phyloP scores from a whole-genome alignment of 2,888 invertebrate genomes.

The Calliopum simillimum region DNA sequence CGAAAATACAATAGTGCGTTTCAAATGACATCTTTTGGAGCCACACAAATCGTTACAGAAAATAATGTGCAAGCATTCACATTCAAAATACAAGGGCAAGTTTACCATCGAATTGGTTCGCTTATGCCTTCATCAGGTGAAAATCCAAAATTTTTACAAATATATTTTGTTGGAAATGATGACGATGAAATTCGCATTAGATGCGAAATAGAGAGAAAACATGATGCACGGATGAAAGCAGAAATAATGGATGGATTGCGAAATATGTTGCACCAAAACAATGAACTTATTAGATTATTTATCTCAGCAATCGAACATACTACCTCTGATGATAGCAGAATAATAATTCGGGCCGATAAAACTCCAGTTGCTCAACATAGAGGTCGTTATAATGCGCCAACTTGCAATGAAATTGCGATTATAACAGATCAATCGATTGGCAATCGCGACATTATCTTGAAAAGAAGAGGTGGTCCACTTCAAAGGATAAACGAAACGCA shows the following conservation, averaged over 20 bases:
- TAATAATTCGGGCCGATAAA: constrained; percentile 41
- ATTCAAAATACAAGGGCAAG: constrained; percentile 26
- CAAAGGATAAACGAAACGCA: constrained; percentile 39
- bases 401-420: constrained; percentile 28
- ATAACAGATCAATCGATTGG: constrained; percentile 32
- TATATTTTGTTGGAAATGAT: constrained; percentile 35
- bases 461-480: constrained; percentile 19
- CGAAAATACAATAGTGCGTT: too few species aligned
- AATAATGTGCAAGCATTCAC: too few species aligned
- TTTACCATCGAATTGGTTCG: constrained; percentile 27
- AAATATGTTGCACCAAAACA: too few species aligned
- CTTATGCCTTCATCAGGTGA: not conserved
- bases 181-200: constrained; percentile 12
- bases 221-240: too few species aligned
- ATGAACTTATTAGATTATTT: too few species aligned
- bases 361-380: constrained; percentile 33
- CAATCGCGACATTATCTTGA: constrained; percentile 31
- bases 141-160: constrained; percentile 34
- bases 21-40: too few species aligned
- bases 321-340: constrained; percentile 31
- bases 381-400: constrained; percentile 36
- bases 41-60: too few species aligned
- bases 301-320: constrained; percentile 26
- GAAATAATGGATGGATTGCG: too few species aligned
- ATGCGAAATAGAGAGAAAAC: constrained; percentile 13